phyloP scores from a whole-genome alignment of 2,113 vertebrate species.

The Corythornis madagascariensis region DNA sequence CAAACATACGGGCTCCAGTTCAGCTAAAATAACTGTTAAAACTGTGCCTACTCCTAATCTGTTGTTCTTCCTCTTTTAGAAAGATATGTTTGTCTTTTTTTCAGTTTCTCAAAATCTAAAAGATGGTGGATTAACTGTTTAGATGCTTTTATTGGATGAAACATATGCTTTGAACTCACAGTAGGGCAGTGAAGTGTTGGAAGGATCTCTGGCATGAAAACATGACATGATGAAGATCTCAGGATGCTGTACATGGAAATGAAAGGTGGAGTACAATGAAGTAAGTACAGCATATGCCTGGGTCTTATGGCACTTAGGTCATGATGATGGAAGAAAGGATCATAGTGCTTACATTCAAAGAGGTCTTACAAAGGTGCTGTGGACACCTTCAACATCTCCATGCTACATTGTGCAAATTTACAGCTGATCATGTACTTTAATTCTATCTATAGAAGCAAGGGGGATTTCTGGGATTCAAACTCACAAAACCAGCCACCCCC shows the following conservation, averaged over 20 bases:
- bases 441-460: neutral
- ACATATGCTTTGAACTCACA: neutral
- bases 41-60: neutral
- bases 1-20: neutral
- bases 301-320: rapidly evolving
- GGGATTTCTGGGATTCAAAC: neutral
- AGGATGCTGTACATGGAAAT: neutral
- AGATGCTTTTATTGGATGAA: neutral
- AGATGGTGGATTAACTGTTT: neutral
- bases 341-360: neutral
- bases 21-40: neutral
- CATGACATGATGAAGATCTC: neutral
- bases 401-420: neutral
- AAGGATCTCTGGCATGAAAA: neutral
- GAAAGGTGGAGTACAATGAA: neutral
- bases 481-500: neutral
- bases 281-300: neutral
- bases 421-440: neutral
- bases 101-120: neutral
- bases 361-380: neutral
- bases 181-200: neutral
- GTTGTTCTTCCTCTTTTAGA: neutral
- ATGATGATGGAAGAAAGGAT: neutral
- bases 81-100: neutral
- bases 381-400: neutral